These are phyloP conservation scores for Drosophila varians DNA, from an alignment of 1,140 invertebrate genomes.

Conservation along the genomic window DNA sequence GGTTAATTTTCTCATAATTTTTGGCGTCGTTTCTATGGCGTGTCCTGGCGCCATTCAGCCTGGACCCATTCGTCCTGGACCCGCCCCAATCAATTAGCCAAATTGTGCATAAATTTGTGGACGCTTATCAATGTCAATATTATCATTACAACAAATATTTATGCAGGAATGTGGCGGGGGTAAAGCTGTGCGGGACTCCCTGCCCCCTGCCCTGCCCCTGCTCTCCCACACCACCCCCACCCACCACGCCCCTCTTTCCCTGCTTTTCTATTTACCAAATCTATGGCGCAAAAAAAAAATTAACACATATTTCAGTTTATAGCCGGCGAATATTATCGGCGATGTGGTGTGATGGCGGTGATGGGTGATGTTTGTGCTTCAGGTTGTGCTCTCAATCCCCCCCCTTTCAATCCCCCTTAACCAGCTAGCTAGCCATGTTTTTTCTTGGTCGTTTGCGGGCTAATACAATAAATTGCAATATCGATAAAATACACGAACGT, in stretches of 20 bases:
- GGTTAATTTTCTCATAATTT: neutral
- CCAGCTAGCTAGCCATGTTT: neutral
- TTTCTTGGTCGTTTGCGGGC: conserved; percentile 26
- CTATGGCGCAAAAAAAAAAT: conserved; percentile 49
- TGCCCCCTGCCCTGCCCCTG: too few relatives aligned
- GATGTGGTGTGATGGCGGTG: neutral
- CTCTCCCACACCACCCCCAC: too few relatives aligned
- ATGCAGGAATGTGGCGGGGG: neutral
- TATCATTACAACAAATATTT: conserved; percentile 79
- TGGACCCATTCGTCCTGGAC: conserved; percentile 26
- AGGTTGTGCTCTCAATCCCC: too few relatives aligned
- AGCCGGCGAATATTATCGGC: conserved; percentile 70
- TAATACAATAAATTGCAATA: conserved; percentile 82
- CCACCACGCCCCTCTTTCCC: too few relatives aligned
- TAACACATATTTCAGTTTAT: conserved; percentile 81
- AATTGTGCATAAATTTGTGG: conserved; percentile 81
- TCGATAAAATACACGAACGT: conserved; percentile 81
- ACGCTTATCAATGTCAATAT: conserved; percentile 82
- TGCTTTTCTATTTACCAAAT: conserved; percentile 2
- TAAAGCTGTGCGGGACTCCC: too few relatives aligned
- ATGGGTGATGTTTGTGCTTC: conserved; percentile 1
- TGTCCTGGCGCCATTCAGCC: conserved; percentile 50
- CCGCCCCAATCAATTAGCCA: conserved; percentile 78
- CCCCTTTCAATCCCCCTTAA: too few relatives aligned
- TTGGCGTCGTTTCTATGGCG: conserved; percentile 31